Conservation (phyloP, 2,113 vertebrate genomes). For the Neolamprologus falcicula region DNA sequence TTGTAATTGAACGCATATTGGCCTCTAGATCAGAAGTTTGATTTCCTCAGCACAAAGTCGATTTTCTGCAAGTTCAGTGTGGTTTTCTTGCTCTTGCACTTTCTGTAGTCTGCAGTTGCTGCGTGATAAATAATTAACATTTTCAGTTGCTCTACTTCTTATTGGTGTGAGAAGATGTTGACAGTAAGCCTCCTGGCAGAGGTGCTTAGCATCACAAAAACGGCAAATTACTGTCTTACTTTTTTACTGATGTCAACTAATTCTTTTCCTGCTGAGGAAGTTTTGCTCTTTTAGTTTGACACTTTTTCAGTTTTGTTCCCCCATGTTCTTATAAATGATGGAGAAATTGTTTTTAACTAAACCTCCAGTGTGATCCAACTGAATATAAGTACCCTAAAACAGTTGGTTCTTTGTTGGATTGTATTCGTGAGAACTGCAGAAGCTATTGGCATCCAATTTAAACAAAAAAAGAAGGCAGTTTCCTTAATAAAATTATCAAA, state of each 20-base stretch:
- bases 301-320: neutral
- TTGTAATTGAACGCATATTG: neutral
- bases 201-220: constrained; percentile 50
- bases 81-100: constrained; percentile 2
- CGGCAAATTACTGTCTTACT: constrained; percentile 7
- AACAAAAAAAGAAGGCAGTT: neutral
- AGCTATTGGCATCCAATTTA: neutral
- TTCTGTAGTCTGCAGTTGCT: constrained; percentile 18
- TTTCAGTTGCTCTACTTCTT: constrained; percentile 45
- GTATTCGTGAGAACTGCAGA: neutral
- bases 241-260: constrained; percentile 36
- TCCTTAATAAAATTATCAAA: neutral
- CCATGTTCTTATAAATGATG: neutral
- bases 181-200: constrained; percentile 49
- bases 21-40: neutral
- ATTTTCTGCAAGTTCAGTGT: neutral
- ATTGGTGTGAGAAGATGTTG: constrained; percentile 48
- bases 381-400: neutral
- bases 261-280: neutral
- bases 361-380: neutral
- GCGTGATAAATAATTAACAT: constrained; percentile 55
- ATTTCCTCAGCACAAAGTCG: neutral
- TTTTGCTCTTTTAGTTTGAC: neutral
- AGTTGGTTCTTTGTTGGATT: neutral
- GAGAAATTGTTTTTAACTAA: neutral